phyloP scores from a whole-genome alignment of 2,888 invertebrate species.

The Acronicta psi region DNA sequence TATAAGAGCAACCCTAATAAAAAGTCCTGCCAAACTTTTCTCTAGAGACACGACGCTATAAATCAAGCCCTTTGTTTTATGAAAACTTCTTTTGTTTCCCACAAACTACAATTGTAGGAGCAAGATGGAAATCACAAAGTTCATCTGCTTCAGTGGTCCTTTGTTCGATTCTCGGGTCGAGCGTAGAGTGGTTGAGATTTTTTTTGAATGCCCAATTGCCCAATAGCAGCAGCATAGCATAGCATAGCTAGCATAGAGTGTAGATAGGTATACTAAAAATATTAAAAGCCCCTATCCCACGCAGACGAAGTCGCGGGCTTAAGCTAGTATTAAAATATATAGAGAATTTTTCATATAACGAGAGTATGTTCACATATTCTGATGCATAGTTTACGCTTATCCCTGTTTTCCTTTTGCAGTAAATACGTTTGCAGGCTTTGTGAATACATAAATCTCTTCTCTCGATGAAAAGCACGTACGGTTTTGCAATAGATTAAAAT shows the following conservation, averaged over 20 bases:
- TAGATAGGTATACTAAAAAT: too few species aligned
- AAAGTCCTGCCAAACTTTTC: conserved; percentile 44
- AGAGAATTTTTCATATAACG: conserved; percentile 8
- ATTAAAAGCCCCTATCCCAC: too few species aligned
- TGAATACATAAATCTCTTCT: conserved; percentile 24
- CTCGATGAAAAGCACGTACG: conserved; percentile 14
- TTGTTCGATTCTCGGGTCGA: too few species aligned
- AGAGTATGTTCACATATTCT: conserved; percentile 8
- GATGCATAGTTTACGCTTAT: conserved; percentile 16
- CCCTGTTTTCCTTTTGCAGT: background rate
- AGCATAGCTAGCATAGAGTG: too few species aligned
- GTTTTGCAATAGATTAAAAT: conserved; percentile 24
- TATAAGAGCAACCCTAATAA: conserved; percentile 41
- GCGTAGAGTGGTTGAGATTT: too few species aligned
- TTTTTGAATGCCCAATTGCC: too few species aligned
- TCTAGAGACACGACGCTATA: conserved; percentile 30
- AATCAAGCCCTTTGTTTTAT: conserved; percentile 56
- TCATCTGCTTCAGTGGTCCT: background rate
- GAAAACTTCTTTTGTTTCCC: conserved; percentile 32
- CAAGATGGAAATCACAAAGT: conserved; percentile 8
- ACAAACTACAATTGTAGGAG: conserved; percentile 10
- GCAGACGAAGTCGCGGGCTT: too few species aligned
- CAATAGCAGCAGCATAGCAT: too few species aligned
- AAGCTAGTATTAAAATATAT: too few species aligned
- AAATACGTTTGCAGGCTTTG: conserved; percentile 21